Evolutionary conservation across 2,113 vertebrate genomes (phyloP).

Genomic region (Balaenoptera acutorostrata): DNA sequence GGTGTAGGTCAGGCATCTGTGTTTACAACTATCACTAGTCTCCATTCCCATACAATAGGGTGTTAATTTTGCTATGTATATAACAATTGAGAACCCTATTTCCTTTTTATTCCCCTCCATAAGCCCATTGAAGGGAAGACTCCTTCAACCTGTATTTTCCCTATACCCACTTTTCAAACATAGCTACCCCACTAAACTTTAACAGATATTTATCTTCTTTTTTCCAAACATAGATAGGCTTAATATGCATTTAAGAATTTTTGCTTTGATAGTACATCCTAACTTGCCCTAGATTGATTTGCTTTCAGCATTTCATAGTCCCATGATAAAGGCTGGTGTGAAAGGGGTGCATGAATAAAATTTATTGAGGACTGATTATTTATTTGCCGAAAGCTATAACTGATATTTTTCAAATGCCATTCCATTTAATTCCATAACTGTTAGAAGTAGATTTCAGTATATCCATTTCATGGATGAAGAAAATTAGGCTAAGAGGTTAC

Average conservation of each 20-base stretch:
- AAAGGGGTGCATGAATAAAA: neutral
- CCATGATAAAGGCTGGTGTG: neutral
- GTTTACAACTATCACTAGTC: neutral
- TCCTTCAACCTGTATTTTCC: neutral
- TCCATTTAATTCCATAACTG: neutral
- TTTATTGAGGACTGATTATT: neutral
- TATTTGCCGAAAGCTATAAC: constrained; percentile 22
- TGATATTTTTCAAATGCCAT: neutral
- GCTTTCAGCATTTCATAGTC: neutral
- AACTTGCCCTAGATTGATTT: neutral
- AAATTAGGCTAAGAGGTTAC: neutral
- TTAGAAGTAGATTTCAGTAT: neutral
- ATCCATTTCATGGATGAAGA: neutral
- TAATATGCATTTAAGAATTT: neutral
- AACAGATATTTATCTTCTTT: neutral
- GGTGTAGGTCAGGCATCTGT: neutral
- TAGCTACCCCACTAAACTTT: neutral
- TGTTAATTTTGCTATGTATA: neutral
- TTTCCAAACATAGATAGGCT: neutral
- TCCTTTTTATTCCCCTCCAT: neutral
- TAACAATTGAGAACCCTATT: neutral
- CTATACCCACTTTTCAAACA: neutral
- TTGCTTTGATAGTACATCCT: neutral
- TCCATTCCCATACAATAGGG: neutral
- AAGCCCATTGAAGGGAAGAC: neutral